Percentiles rank a stretch among this genome's conserved stretches.
These are phyloP conservation scores for Hycleus cichorii DNA, from an alignment of 1,140 invertebrate species.

Conservation along the genomic window DNA sequence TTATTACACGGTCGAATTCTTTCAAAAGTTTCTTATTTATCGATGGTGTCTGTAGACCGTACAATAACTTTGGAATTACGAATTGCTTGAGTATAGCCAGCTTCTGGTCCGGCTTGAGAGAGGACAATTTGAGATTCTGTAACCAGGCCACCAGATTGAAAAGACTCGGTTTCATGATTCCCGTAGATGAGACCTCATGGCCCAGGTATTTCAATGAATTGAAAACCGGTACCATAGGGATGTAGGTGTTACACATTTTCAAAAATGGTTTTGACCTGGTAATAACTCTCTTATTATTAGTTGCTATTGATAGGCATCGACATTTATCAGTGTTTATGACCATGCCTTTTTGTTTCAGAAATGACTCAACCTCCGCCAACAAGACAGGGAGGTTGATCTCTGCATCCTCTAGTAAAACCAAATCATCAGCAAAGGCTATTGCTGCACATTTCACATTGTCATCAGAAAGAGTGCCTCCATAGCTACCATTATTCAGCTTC, in stretches of 20 bases:
- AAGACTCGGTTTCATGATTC: no score
- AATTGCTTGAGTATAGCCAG: no score
- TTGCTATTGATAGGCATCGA: not conserved
- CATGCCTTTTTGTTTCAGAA: conserved; percentile 10
- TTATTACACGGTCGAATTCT: no score
- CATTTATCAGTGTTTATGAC: not conserved
- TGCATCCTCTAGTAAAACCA: conserved; percentile 30
- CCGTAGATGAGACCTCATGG: no score
- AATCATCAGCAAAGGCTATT: conserved; percentile 41
- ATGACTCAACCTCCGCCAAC: not conserved
- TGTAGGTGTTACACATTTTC: not conserved
- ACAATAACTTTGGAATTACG: no score
- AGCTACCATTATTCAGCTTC: not conserved
- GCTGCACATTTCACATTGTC: conserved; percentile 19
- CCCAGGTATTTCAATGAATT: no score
- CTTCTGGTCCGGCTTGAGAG: no score
- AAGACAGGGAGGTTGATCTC: conserved; percentile 4
- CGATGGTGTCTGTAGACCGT: no score
- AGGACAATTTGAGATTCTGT: no score
- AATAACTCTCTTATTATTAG: not conserved
- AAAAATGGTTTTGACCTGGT: not conserved
- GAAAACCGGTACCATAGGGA: no score
- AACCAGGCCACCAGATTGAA: no score
- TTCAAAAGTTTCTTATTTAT: no score
- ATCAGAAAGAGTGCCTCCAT: conserved; percentile 1